Conservation (phyloP, 1,140 invertebrate genomes). For the Solenopsis fugax region DNA sequence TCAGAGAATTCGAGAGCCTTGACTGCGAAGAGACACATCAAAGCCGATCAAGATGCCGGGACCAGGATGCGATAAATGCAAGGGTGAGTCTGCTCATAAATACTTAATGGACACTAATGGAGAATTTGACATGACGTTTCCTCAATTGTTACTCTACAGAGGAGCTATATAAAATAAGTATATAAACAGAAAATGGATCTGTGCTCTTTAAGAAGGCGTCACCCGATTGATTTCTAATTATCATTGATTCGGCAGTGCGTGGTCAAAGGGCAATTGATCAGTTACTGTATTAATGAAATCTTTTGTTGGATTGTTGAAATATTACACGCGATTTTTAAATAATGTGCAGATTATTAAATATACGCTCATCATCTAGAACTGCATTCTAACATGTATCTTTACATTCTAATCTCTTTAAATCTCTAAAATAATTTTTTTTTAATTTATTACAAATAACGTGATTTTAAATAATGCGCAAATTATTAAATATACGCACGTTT, state of each 20-base stretch:
- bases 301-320: neutral
- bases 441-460: too few species aligned
- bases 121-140: constrained; percentile 32
- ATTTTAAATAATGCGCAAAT: too few species aligned
- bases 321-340: constrained; percentile 13
- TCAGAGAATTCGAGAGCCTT: constrained; percentile 36
- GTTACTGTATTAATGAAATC: neutral
- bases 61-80: constrained; percentile 82
- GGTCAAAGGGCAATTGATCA: constrained; percentile 10
- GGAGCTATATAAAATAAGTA: neutral
- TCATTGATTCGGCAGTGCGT: neutral
- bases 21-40: constrained; percentile 37
- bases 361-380: neutral
- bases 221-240: constrained; percentile 28
- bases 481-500: too few species aligned
- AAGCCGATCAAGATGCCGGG: constrained; percentile 79
- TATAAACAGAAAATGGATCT: neutral
- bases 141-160: constrained; percentile 17
- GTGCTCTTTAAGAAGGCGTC: neutral
- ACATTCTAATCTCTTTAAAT: neutral
- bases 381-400: neutral
- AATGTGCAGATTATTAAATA: neutral
- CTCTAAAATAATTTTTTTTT: too few species aligned
- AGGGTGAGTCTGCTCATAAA: constrained; percentile 77
- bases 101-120: neutral